phyloP scores from a whole-genome alignment of 2,888 invertebrate species.

The Ochropleura plecta region DNA sequence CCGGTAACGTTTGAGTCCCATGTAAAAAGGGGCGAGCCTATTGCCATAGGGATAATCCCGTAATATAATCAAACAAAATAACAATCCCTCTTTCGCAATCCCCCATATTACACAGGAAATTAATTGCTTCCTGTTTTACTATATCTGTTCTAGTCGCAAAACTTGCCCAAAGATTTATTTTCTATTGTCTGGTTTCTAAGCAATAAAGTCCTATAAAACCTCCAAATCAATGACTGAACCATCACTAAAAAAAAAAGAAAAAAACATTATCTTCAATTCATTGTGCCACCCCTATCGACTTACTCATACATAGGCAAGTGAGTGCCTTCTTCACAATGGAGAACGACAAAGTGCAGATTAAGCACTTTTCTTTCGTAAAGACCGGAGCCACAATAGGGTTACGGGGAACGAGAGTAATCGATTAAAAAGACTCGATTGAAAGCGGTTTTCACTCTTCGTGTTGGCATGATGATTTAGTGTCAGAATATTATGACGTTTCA shows the following conservation, averaged over 20 bases:
- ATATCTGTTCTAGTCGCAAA: not conserved
- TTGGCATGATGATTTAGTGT: not conserved
- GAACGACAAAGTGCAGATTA: constrained; percentile 81
- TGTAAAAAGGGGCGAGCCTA: too few species aligned
- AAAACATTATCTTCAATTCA: not conserved
- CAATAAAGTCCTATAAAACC: not conserved
- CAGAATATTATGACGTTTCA: too few species aligned
- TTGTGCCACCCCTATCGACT: constrained; percentile 50
- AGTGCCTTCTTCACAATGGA: constrained; percentile 66
- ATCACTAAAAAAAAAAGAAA: not conserved
- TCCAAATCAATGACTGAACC: not conserved
- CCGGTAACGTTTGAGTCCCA: too few species aligned
- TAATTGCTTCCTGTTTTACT: constrained; percentile 5
- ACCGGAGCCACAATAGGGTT: constrained; percentile 57
- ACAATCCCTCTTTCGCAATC: not conserved
- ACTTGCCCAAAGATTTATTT: not conserved
- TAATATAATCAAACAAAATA: constrained; percentile 9
- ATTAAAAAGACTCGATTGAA: constrained; percentile 50
- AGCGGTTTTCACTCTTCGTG: constrained; percentile 14
- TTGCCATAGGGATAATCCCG: not conserved
- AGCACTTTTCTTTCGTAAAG: constrained; percentile 79
- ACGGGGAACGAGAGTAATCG: constrained; percentile 53
- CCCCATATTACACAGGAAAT: not conserved
- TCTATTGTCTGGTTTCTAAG: not conserved
- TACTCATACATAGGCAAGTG: constrained; percentile 62